Percentiles rank a stretch among this genome's conserved stretches.
Conservation (phyloP, 2,888 invertebrate species). For the Embidobia sp. region DNA sequence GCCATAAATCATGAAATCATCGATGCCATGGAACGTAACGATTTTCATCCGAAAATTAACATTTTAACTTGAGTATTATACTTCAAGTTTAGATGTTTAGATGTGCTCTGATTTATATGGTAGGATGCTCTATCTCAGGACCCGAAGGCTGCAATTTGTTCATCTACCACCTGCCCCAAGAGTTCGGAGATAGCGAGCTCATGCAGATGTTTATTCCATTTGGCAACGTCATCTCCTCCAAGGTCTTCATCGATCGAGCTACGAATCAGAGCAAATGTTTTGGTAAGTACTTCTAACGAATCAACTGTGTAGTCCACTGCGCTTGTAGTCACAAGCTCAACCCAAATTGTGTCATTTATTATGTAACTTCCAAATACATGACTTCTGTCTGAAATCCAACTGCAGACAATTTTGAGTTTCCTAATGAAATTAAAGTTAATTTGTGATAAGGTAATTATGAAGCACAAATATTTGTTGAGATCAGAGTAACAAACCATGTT, state of each 20-base stretch:
- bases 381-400: too few species aligned
- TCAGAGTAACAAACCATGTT: too few species aligned
- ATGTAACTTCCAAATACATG: too few species aligned
- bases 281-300: conserved; percentile 86
- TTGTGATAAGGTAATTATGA: too few species aligned
- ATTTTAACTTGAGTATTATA: conserved; percentile 81
- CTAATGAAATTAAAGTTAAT: too few species aligned
- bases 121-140: conserved; percentile 97
- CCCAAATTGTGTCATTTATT: too few species aligned
- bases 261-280: conserved; percentile 99
- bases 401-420: too few species aligned
- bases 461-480: too few species aligned
- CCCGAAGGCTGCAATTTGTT: conserved; percentile 99
- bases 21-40: conserved; percentile 65
- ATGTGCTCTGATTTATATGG: conserved; percentile 82
- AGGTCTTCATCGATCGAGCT: conserved; percentile 99
- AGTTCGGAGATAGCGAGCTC: conserved; percentile 99
- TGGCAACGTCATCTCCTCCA: conserved; percentile 99
- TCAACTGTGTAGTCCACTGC: neutral
- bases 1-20: conserved; percentile 59
- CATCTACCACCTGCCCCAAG: conserved; percentile 99
- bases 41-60: conserved; percentile 77
- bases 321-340: too few species aligned
- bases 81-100: conserved; percentile 82
- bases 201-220: conserved; percentile 99